Conservation (phyloP, 1,140 invertebrate species). For the Nasonia giraulti region DNA sequence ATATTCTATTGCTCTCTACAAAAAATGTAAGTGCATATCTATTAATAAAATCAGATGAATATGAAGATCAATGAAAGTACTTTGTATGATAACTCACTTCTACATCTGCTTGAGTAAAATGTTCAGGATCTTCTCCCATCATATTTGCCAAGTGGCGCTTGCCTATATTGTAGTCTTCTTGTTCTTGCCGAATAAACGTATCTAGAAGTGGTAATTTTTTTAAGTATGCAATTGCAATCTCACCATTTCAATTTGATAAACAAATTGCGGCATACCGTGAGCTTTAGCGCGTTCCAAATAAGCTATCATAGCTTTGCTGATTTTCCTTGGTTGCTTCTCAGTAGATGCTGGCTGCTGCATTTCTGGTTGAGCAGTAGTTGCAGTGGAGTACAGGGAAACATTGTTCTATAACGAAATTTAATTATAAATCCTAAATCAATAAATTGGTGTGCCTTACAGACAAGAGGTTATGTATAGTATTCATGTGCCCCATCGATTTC, state of each 20-base stretch:
- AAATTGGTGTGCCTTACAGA: neutral
- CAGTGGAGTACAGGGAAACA: conserved; percentile 37
- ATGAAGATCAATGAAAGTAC: conserved; percentile 1
- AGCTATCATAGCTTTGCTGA: conserved; percentile 90
- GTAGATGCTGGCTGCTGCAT: neutral
- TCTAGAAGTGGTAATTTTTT: conserved; percentile 73
- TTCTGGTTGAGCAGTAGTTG: neutral
- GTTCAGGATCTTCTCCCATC: conserved; percentile 94
- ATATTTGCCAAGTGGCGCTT: conserved; percentile 97
- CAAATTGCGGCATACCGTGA: conserved; percentile 77
- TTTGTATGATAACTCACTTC: conserved; percentile 79
- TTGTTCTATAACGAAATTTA: conserved; percentile 38
- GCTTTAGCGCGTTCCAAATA: conserved; percentile 88
- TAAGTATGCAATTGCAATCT: conserved; percentile 4
- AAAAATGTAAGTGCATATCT: conserved; percentile 37
- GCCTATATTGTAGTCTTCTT: conserved; percentile 90
- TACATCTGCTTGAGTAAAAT: conserved; percentile 90
- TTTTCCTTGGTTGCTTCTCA: conserved; percentile 68
- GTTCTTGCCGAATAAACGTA: conserved; percentile 89
- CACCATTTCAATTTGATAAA: neutral
- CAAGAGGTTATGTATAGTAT: neutral
- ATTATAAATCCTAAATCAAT: neutral
- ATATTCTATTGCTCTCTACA: conserved; percentile 90
- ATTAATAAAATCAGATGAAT: neutral
- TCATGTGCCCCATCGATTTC: neutral